A percentile compares a stretch with the other conserved stretches of the same genome.
Evolutionary conservation across 2,113 vertebrate species (phyloP).

Genomic region (Xyliphius kryptos): DNA sequence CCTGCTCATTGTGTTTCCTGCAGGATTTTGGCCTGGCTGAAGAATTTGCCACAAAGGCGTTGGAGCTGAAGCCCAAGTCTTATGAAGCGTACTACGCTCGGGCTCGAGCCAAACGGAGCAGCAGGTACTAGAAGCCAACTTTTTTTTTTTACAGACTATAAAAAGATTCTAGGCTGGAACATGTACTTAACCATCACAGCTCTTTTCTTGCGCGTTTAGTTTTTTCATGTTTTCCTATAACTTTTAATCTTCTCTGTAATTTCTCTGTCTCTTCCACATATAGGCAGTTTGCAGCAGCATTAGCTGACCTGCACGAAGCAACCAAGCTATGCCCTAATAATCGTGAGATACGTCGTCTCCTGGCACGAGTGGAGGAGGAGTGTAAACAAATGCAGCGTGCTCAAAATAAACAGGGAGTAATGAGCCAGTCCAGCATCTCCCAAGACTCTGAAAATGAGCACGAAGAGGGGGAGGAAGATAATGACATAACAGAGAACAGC

Average conservation of each 20-base stretch:
- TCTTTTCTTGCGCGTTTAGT: too few species aligned
- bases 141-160: too few species aligned
- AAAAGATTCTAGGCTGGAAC: too few species aligned
- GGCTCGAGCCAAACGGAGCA: conserved; percentile 93
- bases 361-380: conserved; percentile 89
- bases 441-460: conserved; percentile 75
- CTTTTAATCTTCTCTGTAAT: not conserved
- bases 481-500: conserved; percentile 48
- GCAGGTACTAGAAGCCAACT: conserved; percentile 95
- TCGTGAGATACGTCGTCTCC: conserved; percentile 82
- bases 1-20: not conserved
- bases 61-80: conserved; percentile 93
- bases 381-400: conserved; percentile 83
- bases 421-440: conserved; percentile 31
- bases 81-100: conserved; percentile 95
- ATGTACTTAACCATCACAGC: too few species aligned
- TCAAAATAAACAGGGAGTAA: conserved; percentile 67
- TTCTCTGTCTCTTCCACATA: conserved; percentile 6
- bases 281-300: conserved; percentile 85
- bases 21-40: conserved; percentile 96
- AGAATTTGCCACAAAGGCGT: conserved; percentile 93
- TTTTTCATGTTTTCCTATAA: too few species aligned
- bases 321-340: conserved; percentile 86
- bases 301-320: conserved; percentile 85
- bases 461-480: too few species aligned